Evolutionary conservation across 2,113 vertebrate genomes (phyloP).

Genomic region (Thunnus maccoyii): DNA sequence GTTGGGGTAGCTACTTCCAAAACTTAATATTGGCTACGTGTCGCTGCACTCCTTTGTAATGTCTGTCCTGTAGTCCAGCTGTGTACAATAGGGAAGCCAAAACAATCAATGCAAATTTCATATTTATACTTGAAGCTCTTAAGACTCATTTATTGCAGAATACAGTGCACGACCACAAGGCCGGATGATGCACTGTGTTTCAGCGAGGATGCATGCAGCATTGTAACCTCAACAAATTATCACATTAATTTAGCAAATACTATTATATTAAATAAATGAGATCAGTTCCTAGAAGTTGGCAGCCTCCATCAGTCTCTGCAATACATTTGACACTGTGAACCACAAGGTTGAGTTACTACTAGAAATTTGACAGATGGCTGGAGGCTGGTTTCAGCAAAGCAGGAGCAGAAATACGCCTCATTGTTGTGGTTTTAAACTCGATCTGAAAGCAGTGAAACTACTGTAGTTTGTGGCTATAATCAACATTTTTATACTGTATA

Average conservation of each 20-base stretch:
- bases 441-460: too few species aligned
- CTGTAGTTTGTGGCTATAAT: too few species aligned
- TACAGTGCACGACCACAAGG: not conserved
- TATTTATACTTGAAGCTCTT: not conserved
- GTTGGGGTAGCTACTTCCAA: constrained; percentile 35
- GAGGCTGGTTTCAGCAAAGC: constrained; percentile 22
- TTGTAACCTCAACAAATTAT: constrained; percentile 18
- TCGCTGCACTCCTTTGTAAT: constrained; percentile 5
- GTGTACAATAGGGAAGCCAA: not conserved
- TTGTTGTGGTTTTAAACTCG: constrained; percentile 2
- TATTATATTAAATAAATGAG: constrained; percentile 21
- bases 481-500: too few species aligned
- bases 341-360: constrained; percentile 27
- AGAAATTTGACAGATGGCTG: constrained; percentile 15
- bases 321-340: not conserved
- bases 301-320: constrained; percentile 31
- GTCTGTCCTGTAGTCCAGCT: not conserved
- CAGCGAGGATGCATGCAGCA: not conserved
- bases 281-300: constrained; percentile 32
- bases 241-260: constrained; percentile 29
- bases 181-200: not conserved
- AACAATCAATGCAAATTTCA: constrained; percentile 3
- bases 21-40: constrained; percentile 4
- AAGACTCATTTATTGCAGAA: not conserved
- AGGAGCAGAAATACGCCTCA: not conserved